Evolutionary conservation across 2,797 vertebrate genomes (phyloP), one percentile per base, ranked within the genome.

Genomic region (Halcyon smyrnensis): DNA sequence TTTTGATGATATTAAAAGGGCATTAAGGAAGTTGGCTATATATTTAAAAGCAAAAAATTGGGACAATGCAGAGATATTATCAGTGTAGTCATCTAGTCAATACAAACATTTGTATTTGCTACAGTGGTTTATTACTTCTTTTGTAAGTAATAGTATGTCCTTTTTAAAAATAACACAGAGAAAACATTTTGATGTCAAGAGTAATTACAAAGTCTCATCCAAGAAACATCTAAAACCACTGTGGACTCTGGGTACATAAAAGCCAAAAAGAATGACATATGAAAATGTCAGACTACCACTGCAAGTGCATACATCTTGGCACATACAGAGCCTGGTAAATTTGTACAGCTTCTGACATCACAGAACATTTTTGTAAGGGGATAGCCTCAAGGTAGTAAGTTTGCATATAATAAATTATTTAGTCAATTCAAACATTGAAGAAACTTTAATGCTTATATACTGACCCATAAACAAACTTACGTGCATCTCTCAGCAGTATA

Each of bases 241-340:
- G 12, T 51, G 27, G 24, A 65, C 24, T 74, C 46, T 11, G 8
- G 9, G 9, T 64, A 53, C 7, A 19, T 21, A 17, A 56, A 82
- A 59, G 30, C 7, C 21, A 27, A 78, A 91, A 74, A 37, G 3
- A 59, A n/a, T 32, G 32, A 54, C n/a, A 54, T 9, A 8, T 6
- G 6, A 32, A 9, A 59, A n/a, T 60, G 9, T 45, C n/a, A 76
- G 56, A n/a, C 34, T 56, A 18, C 1, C 2, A 43, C 21, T 3
- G 1, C 1, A 0, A 64, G 9, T 36, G 8, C 21, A 16, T 11
- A 16, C 1, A 5, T 45, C 21, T 78, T 69, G 34, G 9, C 19
- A 78, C 0, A 0, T 25, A 24, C 8, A 15, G 7, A 70, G 5
- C 5, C 36, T 84, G 15, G 3, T n/a, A 27, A 3, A 4, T 20